Evolutionary conservation across 2,888 invertebrate genomes (phyloP).

Genomic region (Teleiodes luculella): DNA sequence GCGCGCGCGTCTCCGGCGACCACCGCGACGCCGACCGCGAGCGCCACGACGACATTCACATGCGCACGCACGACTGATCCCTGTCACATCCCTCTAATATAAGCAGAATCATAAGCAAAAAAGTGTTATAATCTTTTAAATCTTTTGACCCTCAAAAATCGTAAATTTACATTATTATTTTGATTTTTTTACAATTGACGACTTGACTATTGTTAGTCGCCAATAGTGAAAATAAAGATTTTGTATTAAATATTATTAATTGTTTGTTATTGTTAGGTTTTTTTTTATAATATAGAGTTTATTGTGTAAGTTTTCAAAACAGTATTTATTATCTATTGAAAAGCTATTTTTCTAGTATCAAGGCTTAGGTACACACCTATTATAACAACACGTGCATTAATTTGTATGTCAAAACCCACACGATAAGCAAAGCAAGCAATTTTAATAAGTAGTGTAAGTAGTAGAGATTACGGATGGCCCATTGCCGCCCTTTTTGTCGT

Average conservation of each 20-base stretch:
- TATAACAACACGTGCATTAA: no score
- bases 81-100: background rate
- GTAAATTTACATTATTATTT: slow-evolving; percentile 65
- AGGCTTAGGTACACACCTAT: no score
- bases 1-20: slow-evolving; percentile 68
- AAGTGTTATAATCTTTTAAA: slow-evolving; percentile 44
- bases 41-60: slow-evolving; percentile 68
- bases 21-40: slow-evolving; percentile 67
- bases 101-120: slow-evolving; percentile 23
- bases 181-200: slow-evolving; percentile 69
- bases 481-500: no score
- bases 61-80: slow-evolving; percentile 60
- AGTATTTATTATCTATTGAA: background rate
- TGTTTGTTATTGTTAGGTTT: background rate
- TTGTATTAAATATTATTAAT: slow-evolving; percentile 34
- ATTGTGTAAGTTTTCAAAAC: background rate
- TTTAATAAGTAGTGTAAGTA: no score
- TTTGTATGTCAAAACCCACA: no score
- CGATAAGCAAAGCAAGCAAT: no score
- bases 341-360: no score
- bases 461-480: no score
- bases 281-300: background rate
- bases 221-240: slow-evolving; percentile 67
- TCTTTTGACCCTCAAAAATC: slow-evolving; percentile 55
- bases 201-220: slow-evolving; percentile 68